A percentile compares a stretch with the other conserved stretches of the same genome.
Conservation (phyloP, 2,113 vertebrate species). For the Lichenostomus cassidix region DNA sequence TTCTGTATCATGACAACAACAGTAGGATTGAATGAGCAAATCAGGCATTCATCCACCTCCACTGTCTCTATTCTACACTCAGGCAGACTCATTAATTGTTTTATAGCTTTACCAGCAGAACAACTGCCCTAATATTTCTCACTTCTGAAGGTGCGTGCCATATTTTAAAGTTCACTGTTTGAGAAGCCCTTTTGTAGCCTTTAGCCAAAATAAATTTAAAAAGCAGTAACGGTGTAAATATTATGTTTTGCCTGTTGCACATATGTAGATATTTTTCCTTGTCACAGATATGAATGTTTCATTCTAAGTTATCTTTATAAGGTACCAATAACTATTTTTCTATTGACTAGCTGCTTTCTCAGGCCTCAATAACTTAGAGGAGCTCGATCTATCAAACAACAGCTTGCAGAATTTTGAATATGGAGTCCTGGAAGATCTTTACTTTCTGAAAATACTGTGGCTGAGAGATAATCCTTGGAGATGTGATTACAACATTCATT, state of each 20-base stretch:
- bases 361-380: constrained; percentile 87
- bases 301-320: neutral
- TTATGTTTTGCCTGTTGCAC: neutral
- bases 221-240: neutral
- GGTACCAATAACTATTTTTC: constrained; percentile 30
- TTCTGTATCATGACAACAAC: neutral
- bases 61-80: neutral
- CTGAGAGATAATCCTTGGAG: constrained; percentile 91
- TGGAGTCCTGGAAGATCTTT: constrained; percentile 92
- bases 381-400: constrained; percentile 95
- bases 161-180: neutral
- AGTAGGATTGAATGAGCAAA: neutral
- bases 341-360: constrained; percentile 84
- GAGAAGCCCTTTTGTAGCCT: neutral
- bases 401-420: constrained; percentile 90
- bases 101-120: neutral
- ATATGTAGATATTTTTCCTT: neutral
- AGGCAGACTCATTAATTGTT: neutral
- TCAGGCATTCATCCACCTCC: neutral
- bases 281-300: neutral
- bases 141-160: neutral
- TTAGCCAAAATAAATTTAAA: neutral
- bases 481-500: constrained; percentile 98
- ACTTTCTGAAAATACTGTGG: constrained; percentile 88
- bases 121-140: neutral